Percentiles rank a stretch among this genome's conserved stretches.
phyloP scores from a whole-genome alignment of 2,888 invertebrate species.

The Chouioia cunea region DNA sequence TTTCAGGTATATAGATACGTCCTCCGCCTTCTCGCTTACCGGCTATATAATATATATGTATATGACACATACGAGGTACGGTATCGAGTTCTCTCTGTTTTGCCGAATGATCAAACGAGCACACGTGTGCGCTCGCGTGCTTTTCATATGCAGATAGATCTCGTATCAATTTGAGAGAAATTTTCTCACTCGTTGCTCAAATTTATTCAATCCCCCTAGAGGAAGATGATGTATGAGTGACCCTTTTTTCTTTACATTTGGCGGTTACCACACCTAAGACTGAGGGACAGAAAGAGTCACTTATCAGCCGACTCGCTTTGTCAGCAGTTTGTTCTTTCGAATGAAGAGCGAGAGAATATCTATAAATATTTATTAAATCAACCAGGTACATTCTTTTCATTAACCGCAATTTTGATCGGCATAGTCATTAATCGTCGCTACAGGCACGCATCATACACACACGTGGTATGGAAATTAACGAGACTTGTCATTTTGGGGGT shows the following conservation, averaged over 20 bases:
- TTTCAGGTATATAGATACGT: conserved; percentile 52
- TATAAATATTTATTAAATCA: conserved; percentile 47
- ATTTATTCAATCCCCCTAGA: conserved; percentile 36
- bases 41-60: conserved; percentile 11
- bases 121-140: conserved; percentile 16
- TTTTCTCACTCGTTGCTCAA: conserved; percentile 27
- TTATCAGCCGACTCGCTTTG: conserved; percentile 33
- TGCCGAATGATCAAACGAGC: conserved; percentile 43
- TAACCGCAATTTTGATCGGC: conserved; percentile 30
- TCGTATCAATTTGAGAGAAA: conserved; percentile 41
- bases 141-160: conserved; percentile 44
- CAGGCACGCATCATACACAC: background rate
- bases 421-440: conserved; percentile 36
- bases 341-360: conserved; percentile 7
- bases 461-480: conserved; percentile 42
- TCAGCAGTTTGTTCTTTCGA: conserved; percentile 5
- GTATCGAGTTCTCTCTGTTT: conserved; percentile 39
- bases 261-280: conserved; percentile 37
- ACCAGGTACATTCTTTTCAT: background rate
- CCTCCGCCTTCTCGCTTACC: conserved; percentile 7
- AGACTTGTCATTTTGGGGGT: conserved; percentile 13
- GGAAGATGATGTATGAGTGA: conserved; percentile 40
- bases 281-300: conserved; percentile 45
- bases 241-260: conserved; percentile 25
- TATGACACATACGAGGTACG: conserved; percentile 23